Conservation (phyloP, 2,888 invertebrate genomes). For the Drosophila borborema region DNA sequence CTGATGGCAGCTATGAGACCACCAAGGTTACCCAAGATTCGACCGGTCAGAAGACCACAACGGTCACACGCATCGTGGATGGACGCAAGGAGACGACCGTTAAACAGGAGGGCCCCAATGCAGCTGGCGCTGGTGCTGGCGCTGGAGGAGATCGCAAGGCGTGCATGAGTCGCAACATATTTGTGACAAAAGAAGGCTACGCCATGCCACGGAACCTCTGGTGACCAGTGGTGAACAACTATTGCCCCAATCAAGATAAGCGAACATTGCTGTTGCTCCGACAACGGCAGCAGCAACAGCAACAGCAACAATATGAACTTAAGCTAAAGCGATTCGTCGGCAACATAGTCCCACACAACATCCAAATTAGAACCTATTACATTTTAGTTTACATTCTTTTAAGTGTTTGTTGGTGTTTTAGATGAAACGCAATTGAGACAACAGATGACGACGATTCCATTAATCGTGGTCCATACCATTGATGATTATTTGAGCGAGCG, state of each 20-base stretch:
- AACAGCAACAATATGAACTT: conserved; percentile 69
- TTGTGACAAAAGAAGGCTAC: conserved; percentile 85
- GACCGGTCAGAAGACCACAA: conserved; percentile 87
- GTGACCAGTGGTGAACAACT: conserved; percentile 84
- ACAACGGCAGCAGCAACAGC: conserved; percentile 53
- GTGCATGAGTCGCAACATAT: conserved; percentile 82
- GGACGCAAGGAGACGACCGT: conserved; percentile 83
- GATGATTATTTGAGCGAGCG: conserved; percentile 62
- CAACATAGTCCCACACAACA: conserved; percentile 77
- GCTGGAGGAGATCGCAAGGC: conserved; percentile 27
- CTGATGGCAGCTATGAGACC: conserved; percentile 87
- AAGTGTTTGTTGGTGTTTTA: conserved; percentile 84
- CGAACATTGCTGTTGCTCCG: conserved; percentile 47
- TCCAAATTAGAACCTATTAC: conserved; percentile 83
- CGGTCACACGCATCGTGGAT: conserved; percentile 85
- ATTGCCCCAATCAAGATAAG: conserved; percentile 73
- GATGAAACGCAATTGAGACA: conserved; percentile 84
- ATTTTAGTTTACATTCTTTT: conserved; percentile 84
- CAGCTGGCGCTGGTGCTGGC: conserved; percentile 1
- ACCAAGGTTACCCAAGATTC: conserved; percentile 86
- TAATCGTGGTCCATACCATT: conserved; percentile 53
- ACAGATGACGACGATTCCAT: conserved; percentile 71
- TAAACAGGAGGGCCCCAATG: conserved; percentile 59
- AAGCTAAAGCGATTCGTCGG: conserved; percentile 70
- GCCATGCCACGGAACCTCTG: conserved; percentile 85